A percentile compares a stretch with the other conserved stretches of the same genome.
phyloP scores from a whole-genome alignment of 2,797 vertebrate species.

The Danio tinwini region DNA sequence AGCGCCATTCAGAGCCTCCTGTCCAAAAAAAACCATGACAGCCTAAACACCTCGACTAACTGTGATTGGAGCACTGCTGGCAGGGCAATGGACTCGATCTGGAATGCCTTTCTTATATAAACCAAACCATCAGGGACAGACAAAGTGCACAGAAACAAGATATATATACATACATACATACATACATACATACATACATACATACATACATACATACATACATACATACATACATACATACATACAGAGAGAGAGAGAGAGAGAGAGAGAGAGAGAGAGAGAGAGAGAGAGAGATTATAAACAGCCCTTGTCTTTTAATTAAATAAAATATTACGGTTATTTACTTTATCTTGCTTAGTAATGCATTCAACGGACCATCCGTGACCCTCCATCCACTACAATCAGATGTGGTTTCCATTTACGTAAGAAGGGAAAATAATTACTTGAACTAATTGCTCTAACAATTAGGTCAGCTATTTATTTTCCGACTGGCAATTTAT shows the following conservation, averaged over 20 bases:
- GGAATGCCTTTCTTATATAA: slow-evolving; percentile 39
- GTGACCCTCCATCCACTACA: background rate
- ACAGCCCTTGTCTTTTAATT: slow-evolving; percentile 49
- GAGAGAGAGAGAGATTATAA: slow-evolving; percentile 36
- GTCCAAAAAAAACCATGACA: slow-evolving; percentile 11
- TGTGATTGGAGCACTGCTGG: slow-evolving; percentile 38
- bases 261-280: too few species aligned
- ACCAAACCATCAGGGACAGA: slow-evolving; percentile 34
- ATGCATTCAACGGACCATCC: slow-evolving; percentile 9
- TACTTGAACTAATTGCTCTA: slow-evolving; percentile 10
- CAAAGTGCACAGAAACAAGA: slow-evolving; percentile 34
- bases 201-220: too few species aligned
- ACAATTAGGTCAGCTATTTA: slow-evolving; percentile 1
- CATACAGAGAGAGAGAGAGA: too few species aligned
- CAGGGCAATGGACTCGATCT: slow-evolving; percentile 30
- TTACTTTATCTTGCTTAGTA: slow-evolving; percentile 46
- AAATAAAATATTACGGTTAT: slow-evolving; percentile 52
- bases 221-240: too few species aligned
- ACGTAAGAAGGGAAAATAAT: background rate
- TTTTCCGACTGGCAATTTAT: slow-evolving; percentile 12
- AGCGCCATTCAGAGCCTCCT: background rate
- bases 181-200: too few species aligned
- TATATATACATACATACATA: too few species aligned
- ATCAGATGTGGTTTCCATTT: slow-evolving; percentile 1
- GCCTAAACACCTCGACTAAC: slow-evolving; percentile 29